phyloP scores from a whole-genome alignment of 1,140 invertebrate genomes.

The Trigoniulus corallinus region DNA sequence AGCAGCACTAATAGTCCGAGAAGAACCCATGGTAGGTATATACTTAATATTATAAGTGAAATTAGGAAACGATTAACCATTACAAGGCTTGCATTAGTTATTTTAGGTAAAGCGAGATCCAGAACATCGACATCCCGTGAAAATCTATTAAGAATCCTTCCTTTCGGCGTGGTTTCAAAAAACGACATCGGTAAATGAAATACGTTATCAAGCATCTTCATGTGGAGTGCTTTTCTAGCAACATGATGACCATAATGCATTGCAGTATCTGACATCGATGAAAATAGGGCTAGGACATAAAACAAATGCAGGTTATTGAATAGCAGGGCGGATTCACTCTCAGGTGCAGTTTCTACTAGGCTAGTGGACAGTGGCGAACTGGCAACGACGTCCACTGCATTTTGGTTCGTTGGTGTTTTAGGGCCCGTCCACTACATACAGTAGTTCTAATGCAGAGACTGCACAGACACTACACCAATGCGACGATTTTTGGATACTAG shows the following conservation, averaged over 20 bases:
- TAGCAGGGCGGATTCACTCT: too few relatives aligned
- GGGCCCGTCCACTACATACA: too few relatives aligned
- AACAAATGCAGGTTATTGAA: too few relatives aligned
- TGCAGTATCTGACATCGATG: neutral
- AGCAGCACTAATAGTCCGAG: neutral
- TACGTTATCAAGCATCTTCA: conserved; percentile 19
- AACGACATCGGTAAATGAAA: conserved; percentile 25
- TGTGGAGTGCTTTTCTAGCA: conserved; percentile 15
- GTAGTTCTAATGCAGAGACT: too few relatives aligned
- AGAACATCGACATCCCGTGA: conserved; percentile 3
- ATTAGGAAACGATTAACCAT: neutral
- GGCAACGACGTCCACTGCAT: too few relatives aligned
- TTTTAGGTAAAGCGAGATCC: neutral
- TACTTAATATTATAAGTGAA: neutral
- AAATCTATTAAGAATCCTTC: conserved; percentile 20
- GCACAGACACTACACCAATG: too few relatives aligned
- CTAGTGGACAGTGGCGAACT: too few relatives aligned
- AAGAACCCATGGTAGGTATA: neutral
- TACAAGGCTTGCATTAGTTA: neutral
- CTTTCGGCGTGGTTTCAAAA: conserved; percentile 29
- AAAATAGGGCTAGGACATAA: neutral
- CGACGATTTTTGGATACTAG: too few relatives aligned
- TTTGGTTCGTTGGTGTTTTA: too few relatives aligned
- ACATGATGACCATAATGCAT: conserved; percentile 12
- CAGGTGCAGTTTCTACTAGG: too few relatives aligned